Conservation (phyloP, 2,888 invertebrate genomes). For the Acleris laterana region DNA sequence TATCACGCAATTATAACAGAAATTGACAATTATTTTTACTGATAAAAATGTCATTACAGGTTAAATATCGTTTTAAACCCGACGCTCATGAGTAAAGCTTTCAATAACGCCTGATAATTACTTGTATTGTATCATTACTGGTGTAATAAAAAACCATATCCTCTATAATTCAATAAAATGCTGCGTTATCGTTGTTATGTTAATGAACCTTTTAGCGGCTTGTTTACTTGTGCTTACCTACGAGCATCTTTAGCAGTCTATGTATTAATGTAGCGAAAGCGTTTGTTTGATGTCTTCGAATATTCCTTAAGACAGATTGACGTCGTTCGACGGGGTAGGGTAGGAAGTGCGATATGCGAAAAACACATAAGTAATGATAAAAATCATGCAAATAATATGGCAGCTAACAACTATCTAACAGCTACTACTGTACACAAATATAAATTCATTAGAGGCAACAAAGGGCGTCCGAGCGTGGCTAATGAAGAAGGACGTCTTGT, state of each 20-base stretch:
- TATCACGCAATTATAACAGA: constrained; percentile 33
- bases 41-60: constrained; percentile 28
- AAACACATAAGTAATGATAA: neutral
- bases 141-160: constrained; percentile 7
- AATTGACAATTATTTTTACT: constrained; percentile 7
- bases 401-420: constrained; percentile 28
- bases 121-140: constrained; percentile 13
- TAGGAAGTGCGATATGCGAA: too few relatives aligned
- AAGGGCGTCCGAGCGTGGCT: constrained; percentile 66
- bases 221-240: too few relatives aligned
- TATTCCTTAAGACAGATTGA: too few relatives aligned
- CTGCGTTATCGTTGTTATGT: neutral
- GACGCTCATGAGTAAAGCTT: constrained; percentile 9
- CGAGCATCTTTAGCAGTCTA: too few relatives aligned
- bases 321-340: too few relatives aligned
- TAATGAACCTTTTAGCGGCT: neutral
- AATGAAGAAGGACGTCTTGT: constrained; percentile 80
- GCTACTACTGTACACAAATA: constrained; percentile 55
- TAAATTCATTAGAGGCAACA: constrained; percentile 72
- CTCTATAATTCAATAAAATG: constrained; percentile 7
- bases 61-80: constrained; percentile 29
- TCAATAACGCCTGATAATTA: constrained; percentile 18
- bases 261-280: too few relatives aligned
- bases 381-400: neutral
- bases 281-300: too few relatives aligned